These are phyloP conservation scores for Pseudotriccus pelzelni DNA, from an alignment of 2,797 vertebrate species.

Conservation along the genomic window DNA sequence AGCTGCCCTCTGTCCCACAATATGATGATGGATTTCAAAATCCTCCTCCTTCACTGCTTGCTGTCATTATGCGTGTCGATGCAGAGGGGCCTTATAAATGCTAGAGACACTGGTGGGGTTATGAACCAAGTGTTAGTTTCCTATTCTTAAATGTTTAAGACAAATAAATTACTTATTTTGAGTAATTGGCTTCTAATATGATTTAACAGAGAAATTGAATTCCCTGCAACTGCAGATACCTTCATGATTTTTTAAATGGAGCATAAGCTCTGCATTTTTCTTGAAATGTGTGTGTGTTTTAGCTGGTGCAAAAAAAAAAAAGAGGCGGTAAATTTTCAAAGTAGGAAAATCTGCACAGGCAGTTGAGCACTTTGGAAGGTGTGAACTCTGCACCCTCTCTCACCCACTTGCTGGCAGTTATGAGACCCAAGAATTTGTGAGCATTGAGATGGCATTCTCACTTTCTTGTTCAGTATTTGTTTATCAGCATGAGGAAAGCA, in stretches of 20 bases:
- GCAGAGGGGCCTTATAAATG: not conserved
- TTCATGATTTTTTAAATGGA: not conserved
- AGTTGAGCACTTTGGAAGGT: not conserved
- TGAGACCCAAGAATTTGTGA: not conserved
- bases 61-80: not conserved
- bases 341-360: not conserved
- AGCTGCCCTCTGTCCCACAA: not conserved
- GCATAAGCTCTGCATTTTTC: not conserved
- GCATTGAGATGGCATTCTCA: not conserved
- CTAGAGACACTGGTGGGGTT: rapidly evolving
- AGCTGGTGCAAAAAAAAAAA: not conserved
- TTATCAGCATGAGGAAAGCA: not conserved
- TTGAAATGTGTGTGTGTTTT: not conserved
- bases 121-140: not conserved
- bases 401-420: not conserved
- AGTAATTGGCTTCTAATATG: not conserved
- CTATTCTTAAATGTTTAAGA: not conserved
- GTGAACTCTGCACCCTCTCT: not conserved
- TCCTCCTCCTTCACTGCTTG: not conserved
- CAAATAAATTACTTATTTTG: not conserved
- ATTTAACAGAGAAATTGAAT: not conserved
- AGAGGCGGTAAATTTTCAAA: not conserved
- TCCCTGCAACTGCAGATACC: not conserved
- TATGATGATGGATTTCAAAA: not conserved
- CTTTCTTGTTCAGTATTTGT: not conserved